Conservation (phyloP, 1,140 invertebrate species). For the Leptopilina boulardi region DNA sequence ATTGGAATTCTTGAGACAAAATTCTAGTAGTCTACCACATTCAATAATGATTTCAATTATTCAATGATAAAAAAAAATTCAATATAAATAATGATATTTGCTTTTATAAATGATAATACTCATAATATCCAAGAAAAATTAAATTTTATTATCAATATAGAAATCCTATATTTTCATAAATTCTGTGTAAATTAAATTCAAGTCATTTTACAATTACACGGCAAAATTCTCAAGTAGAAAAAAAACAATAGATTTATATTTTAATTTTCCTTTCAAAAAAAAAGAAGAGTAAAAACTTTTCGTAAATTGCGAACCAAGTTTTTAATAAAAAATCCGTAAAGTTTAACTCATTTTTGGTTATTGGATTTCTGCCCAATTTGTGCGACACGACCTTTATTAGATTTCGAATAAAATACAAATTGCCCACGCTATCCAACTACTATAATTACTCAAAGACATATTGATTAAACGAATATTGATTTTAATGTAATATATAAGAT, state of each 20-base stretch:
- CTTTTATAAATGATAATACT: too few species aligned
- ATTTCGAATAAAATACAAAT: slow-evolving; percentile 22
- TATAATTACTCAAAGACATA: slow-evolving; percentile 17
- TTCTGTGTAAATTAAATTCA: too few species aligned
- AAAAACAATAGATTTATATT: not conserved
- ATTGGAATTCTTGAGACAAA: slow-evolving; percentile 17
- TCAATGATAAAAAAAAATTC: not conserved
- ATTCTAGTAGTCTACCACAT: not conserved
- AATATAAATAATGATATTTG: not conserved
- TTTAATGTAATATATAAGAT: not conserved
- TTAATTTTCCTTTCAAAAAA: not conserved
- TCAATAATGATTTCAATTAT: not conserved
- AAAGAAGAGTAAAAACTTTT: not conserved
- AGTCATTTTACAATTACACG: not conserved
- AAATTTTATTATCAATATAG: too few species aligned
- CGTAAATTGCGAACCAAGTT: not conserved
- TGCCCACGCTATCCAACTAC: slow-evolving; percentile 20
- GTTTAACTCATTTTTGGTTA: slow-evolving; percentile 17
- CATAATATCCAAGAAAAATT: too few species aligned
- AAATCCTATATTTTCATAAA: too few species aligned
- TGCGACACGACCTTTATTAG: not conserved
- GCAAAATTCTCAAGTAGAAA: too few species aligned
- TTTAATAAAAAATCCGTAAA: slow-evolving; percentile 15
- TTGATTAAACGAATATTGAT: not conserved
- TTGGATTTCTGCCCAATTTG: slow-evolving; percentile 25